Evolutionary conservation across 2,888 invertebrate species (phyloP).

Genomic region (Elysia crispata): DNA sequence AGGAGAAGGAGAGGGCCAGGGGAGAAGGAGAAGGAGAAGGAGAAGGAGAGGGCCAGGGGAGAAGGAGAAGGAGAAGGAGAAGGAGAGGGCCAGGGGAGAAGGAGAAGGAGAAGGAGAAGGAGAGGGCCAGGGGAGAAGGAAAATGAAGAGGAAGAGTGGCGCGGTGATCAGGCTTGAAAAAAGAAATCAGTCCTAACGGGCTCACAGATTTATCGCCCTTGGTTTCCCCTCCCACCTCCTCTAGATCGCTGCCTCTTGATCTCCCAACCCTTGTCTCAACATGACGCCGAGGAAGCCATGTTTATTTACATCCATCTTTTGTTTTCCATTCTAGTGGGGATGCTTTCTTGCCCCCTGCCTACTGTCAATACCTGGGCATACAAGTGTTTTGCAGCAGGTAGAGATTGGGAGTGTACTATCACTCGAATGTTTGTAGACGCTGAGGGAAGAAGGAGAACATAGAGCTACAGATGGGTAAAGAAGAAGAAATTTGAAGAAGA

Average conservation of each 20-base stretch:
- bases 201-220: too few species aligned
- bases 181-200: too few species aligned
- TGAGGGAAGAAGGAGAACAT: too few species aligned
- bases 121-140: background rate
- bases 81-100: background rate
- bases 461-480: too few species aligned
- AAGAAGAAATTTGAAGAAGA: too few species aligned
- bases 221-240: too few species aligned
- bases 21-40: constrained; percentile 3
- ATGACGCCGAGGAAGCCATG: background rate
- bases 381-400: background rate
- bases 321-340: constrained; percentile 39
- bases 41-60: background rate
- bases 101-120: background rate
- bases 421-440: constrained; percentile 43
- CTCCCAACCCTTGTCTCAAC: background rate
- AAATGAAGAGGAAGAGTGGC: background rate
- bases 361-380: constrained; percentile 41
- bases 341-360: constrained; percentile 40
- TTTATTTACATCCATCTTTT: constrained; percentile 45
- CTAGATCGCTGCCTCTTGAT: too few species aligned
- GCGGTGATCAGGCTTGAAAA: background rate
- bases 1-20: background rate
- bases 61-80: background rate
- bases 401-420: constrained; percentile 43